phyloP scores from a whole-genome alignment of 2,797 vertebrate species.

The Clarias laeviceps region DNA sequence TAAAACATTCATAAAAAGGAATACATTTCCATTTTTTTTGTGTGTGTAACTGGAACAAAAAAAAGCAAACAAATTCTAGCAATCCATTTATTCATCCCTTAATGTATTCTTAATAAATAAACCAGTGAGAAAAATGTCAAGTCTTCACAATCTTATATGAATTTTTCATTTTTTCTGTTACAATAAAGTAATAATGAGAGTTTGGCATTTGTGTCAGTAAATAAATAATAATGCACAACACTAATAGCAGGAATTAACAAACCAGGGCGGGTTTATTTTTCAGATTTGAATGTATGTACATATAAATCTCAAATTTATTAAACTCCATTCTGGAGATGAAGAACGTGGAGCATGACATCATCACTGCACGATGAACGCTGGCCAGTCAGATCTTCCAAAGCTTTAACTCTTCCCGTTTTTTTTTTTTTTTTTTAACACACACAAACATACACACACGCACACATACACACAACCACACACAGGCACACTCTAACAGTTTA shows the following conservation, averaged over 20 bases:
- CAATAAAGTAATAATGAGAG: background rate
- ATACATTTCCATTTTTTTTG: conserved; percentile 27
- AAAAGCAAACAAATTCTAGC: conserved; percentile 53
- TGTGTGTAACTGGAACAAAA: conserved; percentile 27
- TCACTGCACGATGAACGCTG: conserved; percentile 66
- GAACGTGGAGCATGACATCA: conserved; percentile 59
- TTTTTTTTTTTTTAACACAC: conserved; percentile 58
- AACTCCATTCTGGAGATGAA: conserved; percentile 36
- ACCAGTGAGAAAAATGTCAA: conserved; percentile 41
- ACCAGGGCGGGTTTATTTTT: background rate
- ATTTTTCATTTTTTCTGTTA: background rate
- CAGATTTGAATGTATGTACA: background rate
- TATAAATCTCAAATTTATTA: background rate
- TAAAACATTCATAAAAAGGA: conserved; percentile 47
- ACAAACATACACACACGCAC: background rate
- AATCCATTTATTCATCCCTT: conserved; percentile 40
- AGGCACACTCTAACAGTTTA: conserved; percentile 67
- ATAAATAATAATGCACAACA: conserved; percentile 29
- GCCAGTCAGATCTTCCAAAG: conserved; percentile 64
- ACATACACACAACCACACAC: conserved; percentile 25
- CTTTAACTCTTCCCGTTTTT: conserved; percentile 69
- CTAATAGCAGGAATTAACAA: conserved; percentile 6
- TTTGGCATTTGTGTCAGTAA: conserved; percentile 8
- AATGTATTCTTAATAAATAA: conserved; percentile 74
- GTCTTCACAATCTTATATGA: conserved; percentile 5